Evolutionary conservation across 2,888 invertebrate species (phyloP), one percentile per base, ranked within the genome.

Genomic region (Chalcosyrphus nemorum): DNA sequence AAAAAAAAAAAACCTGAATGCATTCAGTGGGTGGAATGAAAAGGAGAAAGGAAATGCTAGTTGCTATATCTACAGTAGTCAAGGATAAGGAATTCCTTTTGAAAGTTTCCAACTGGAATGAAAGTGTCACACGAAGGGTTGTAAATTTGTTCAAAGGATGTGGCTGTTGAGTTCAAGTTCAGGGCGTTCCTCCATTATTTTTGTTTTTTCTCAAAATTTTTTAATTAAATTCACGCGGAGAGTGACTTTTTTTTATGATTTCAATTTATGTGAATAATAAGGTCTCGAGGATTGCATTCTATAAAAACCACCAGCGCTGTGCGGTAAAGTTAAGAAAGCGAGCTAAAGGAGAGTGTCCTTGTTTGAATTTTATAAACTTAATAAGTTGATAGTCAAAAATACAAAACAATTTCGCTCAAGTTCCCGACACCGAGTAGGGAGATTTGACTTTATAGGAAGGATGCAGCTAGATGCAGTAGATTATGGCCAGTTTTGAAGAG

Each of bases 41-140:
- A 38, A 52, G 45, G 11, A 45, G 43, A 61, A 19, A 45, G 29
- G 19, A 45, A 61, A 61, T 27, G 24, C 57, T 32, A 59, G 41
- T 59, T 41, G 24, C 9, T 5, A 35, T 21, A n/a, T n/a, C n/a
- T n/a, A n/a, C n/a, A 24, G 24, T 24, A 24, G 24, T 56, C 63
- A 38, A 56, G 74, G 74, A 74, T 74, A 65, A 63, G 63, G 17
- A 65, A 74, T 65, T 74, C 43, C 52, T 72, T 72, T 63, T 43
- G 52, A 72, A 72, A 43, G 41, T 52, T 52, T 61, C 21, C 61
- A 29, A 52, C 45, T 47, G 56, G 38, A 65, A 74, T 47, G 63
- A 74, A 74, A 74, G 54, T 65, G 56, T 56, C 54, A 41, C 54
- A 27, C 24, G 6, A 45, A 13, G 65, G 13, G 56, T 24, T 70